Evolutionary conservation across 2,888 invertebrate genomes (phyloP).

Genomic region (Hypselothyrea guttata): DNA sequence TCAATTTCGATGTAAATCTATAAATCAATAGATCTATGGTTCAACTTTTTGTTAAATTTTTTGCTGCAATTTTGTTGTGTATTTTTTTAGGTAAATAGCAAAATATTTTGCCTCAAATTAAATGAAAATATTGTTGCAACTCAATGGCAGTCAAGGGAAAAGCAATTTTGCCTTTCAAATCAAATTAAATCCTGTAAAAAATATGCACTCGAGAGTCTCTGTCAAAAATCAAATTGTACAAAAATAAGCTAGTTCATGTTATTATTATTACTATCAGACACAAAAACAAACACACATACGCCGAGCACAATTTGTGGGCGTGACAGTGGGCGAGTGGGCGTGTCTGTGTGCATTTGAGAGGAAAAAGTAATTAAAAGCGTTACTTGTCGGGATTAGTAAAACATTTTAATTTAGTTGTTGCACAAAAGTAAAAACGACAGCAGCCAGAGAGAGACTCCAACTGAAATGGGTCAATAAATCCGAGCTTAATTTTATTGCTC

Average conservation of each 20-base stretch:
- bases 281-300: neutral
- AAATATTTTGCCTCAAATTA: neutral
- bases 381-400: slow-evolving; percentile 73
- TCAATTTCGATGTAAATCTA: no score
- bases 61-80: no score
- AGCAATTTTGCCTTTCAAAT: slow-evolving; percentile 3
- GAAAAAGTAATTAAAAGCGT: slow-evolving; percentile 74
- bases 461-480: slow-evolving; percentile 77
- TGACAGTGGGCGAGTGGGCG: slow-evolving; percentile 1
- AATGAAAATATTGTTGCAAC: neutral
- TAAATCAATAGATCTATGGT: no score
- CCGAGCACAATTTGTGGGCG: slow-evolving; percentile 3
- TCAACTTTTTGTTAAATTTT: no score
- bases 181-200: slow-evolving; percentile 6
- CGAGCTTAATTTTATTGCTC: slow-evolving; percentile 77
- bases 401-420: slow-evolving; percentile 75
- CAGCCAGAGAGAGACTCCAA: slow-evolving; percentile 46
- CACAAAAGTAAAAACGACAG: slow-evolving; percentile 52
- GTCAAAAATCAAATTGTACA: slow-evolving; percentile 20
- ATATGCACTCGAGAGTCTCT: slow-evolving; percentile 13
- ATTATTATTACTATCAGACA: slow-evolving; percentile 22
- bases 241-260: slow-evolving; percentile 14
- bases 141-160: neutral
- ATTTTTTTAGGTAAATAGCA: no score
- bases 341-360: slow-evolving; percentile 57